Evolutionary conservation across 2,113 vertebrate genomes (phyloP), one percentile per base, ranked within the genome.

Genomic region (Vireo altiloquus): DNA sequence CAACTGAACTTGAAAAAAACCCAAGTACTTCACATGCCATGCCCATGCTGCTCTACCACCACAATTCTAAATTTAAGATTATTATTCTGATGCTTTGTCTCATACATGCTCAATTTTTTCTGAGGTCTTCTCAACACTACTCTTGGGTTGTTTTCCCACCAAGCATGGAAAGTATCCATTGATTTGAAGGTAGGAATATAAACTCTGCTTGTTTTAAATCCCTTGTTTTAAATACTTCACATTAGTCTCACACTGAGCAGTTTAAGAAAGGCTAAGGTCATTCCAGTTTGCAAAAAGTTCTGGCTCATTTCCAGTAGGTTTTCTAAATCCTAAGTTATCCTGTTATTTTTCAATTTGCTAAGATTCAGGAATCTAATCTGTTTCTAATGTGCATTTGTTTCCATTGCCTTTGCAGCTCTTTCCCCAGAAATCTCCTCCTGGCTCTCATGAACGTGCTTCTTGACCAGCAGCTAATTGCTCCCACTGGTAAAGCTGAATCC

Each of bases 381-480:
- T 80, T 90, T 72, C 50, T 57, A 81, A 74, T 11, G 16, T n/a
- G 24, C 18, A 21, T 87, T 78, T 87, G 33, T 81, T 89, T 79
- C 56, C 66, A 71, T 78, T 81, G 76, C 64, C 75, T 78, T 82
- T 66, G 17, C 27, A 65, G 63, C 47, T 78, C 40, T 87, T 68
- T 9, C 49, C 65, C 57, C 44, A 79, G 78, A 71, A 63, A 78
- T 60, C 77, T 83, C 56, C 46, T 82, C 59, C 91, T 40, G 44
- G 59, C 31, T 88, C 61, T 88, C 66, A n/a, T 1, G 24, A 90
- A 79, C 33, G 10, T 1, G 1, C 35, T 71, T 64, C 87, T 94
- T 66, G 69, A 95, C 81, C 90, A 94, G 76, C 76, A 83, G 71
- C 79, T 56, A 71, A 74, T 70, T 86, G 54, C 64, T 94, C 85